Evolutionary conservation across 2,888 invertebrate genomes (phyloP), one percentile per base, ranked within the genome.

Genomic region (Drosophila kuntzei): DNA sequence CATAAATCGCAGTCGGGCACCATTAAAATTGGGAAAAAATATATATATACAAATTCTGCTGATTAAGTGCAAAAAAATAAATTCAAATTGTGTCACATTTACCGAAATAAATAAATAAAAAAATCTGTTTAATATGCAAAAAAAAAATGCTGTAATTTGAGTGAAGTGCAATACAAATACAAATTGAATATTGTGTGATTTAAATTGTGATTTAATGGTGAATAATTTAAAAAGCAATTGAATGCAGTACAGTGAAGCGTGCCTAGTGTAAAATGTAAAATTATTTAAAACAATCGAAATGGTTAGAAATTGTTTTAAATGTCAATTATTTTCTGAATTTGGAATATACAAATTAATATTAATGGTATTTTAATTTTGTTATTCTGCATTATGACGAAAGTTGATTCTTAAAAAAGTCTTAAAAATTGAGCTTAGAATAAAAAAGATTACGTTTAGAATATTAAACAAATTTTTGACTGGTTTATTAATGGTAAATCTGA

Each of bases 81-180:
- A 57, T 11, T 43, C 16, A 77, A 72, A 36, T 37, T 53, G 54
- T 66, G 76, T 61, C 62, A 66, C 36, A 61, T 57, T 58, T 58
- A 29, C 22, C 18, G 12, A 25, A 57, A 51, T 27, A 16, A 7
- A 18, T 27, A 36, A 44, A 55, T 14, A 8, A 12, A 12, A 36
- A 27, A 63, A 39, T 44, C 12, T 47, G 47, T 46, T n/a, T 4
- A 34, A 50, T 51, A 6, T 27, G 37, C 46, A 37, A 43, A 71
- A 58, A n/a, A n/a, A n/a, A 34, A 51, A 51, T 41, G 3, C 27
- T 57, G 75, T 46, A 65, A 79, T 59, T 62, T 36, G 64, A 76
- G 49, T 67, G 18, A 66, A 63, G 66, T 78, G 73, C 49, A 66
- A 41, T 11, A 37, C 2, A 65, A 39, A 41, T 36, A 44, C 2